Percentiles rank a stretch among this genome's conserved stretches.
Evolutionary conservation across 2,888 invertebrate genomes (phyloP).

Genomic region (Ecliptopera silaceata): DNA sequence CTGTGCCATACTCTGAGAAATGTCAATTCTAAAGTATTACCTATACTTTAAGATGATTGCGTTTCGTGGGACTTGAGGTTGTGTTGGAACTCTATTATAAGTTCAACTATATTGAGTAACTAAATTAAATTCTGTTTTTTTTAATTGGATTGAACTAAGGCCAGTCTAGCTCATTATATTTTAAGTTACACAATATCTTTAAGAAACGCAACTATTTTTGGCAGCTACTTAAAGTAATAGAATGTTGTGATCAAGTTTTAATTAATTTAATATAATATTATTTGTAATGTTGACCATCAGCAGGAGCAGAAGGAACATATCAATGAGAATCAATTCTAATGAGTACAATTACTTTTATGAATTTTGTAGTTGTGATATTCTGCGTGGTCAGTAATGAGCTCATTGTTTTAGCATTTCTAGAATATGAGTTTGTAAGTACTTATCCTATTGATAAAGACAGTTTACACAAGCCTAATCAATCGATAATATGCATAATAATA

Average conservation of each 20-base stretch:
- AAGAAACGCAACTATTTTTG: background rate
- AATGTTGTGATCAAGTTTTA: constrained; percentile 1
- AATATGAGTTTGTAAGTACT: background rate
- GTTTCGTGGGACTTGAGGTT: constrained; percentile 6
- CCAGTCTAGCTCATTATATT: constrained; percentile 9
- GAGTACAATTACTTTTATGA: constrained; percentile 20
- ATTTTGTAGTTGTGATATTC: constrained; percentile 27
- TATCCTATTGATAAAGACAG: background rate
- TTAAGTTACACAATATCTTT: background rate
- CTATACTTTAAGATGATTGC: background rate
- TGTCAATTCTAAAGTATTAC: background rate
- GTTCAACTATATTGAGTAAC: background rate
- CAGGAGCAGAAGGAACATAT: constrained; percentile 18
- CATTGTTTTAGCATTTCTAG: constrained; percentile 6
- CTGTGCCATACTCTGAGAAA: constrained; percentile 25
- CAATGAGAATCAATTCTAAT: constrained; percentile 11
- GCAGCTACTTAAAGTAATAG: constrained; percentile 15
- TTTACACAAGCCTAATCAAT: background rate
- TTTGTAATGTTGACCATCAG: constrained; percentile 2
- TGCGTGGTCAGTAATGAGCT: constrained; percentile 12
- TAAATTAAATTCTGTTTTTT: no score
- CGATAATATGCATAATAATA: constrained; percentile 14
- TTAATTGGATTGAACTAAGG: background rate
- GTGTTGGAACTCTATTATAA: constrained; percentile 9
- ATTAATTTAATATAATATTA: no score